Base-by-base conservation (phyloP, 2,797 vertebrate genomes). In the Oreortyx pictus region DNA sequence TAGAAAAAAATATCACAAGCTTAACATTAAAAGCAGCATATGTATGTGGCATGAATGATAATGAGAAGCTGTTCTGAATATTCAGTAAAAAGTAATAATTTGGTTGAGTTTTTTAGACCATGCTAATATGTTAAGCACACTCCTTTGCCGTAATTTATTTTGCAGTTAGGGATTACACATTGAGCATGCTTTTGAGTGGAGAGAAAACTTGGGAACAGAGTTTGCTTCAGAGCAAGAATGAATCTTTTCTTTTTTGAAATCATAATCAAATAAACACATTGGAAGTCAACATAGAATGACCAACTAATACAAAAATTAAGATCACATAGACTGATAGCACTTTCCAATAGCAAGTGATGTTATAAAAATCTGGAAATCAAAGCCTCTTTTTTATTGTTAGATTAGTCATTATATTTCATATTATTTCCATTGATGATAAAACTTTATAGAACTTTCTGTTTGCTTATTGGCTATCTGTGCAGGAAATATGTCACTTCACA, bases 111-210 rank as follows among this genome's bases (percentile, higher is more conserved):
- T 68, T 71, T 65, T 60, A 73, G 31, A 27, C 14, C 44, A 24
- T 1, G 1, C 2, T 74, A 50, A 44, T 11, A 54, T 15, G 8
- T 2, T 64, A 8, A 77, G 2, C 4, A 78, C 3, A 7, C 31
- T 3, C 59, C 70, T 7, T 33, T 64, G 6, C 16, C 16, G 72
- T 77, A 61, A 44, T 83, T 68, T 83, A 29, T 9, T 1, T 37
- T 31, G 44, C 73, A 50, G 1, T 50, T n/a, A 61, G 9, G 6
- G 14, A 31, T 49, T 60, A 80, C 16, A 1, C 15, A 62, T 54
- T 29, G 2, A 70, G 6, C 9, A 37, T 20, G 11, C 4, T 60
- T n/a, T 3, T 43, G 11, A 86, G 50, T 18, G 35, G 35, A 75
- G 11, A 60, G 7, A 15, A 74, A 74, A 25, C 5, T 16, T 23